These are phyloP conservation scores for Polydrusus pterygomalis DNA, from an alignment of 2,888 invertebrate genomes.

Conservation along the genomic window DNA sequence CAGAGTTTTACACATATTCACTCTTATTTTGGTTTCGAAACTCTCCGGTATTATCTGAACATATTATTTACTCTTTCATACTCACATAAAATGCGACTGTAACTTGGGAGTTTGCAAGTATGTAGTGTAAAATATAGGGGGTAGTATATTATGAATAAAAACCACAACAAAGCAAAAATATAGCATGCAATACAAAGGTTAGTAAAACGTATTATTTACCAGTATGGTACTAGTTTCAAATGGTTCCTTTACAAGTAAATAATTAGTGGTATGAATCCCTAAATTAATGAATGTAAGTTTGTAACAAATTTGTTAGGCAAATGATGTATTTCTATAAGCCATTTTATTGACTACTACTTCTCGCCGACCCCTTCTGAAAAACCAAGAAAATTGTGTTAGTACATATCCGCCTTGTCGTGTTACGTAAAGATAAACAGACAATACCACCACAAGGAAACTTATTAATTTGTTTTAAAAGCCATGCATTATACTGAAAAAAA, in stretches of 20 bases:
- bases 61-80: too few species aligned
- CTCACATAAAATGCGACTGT: too few species aligned
- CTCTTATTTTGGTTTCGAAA: constrained; percentile 71
- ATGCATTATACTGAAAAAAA: constrained; percentile 12
- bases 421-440: not conserved
- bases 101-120: too few species aligned
- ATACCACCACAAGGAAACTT: not conserved
- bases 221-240: constrained; percentile 12
- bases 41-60: constrained; percentile 27
- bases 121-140: too few species aligned
- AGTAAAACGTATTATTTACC: constrained; percentile 19
- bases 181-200: constrained; percentile 37
- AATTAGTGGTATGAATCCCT: constrained; percentile 18
- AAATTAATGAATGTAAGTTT: constrained; percentile 22
- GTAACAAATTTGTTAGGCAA: constrained; percentile 23
- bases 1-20: constrained; percentile 75
- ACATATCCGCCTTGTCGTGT: not conserved
- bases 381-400: constrained; percentile 56
- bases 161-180: not conserved
- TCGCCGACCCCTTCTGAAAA: constrained; percentile 67
- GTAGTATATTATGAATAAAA: not conserved
- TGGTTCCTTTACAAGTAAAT: constrained; percentile 14
- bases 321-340: constrained; percentile 15
- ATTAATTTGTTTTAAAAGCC: not conserved
- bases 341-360: constrained; percentile 19